Percentiles rank a stretch among this genome's conserved stretches.
Evolutionary conservation across 1,140 invertebrate genomes (phyloP).

Genomic region (Drosophila nikananu): DNA sequence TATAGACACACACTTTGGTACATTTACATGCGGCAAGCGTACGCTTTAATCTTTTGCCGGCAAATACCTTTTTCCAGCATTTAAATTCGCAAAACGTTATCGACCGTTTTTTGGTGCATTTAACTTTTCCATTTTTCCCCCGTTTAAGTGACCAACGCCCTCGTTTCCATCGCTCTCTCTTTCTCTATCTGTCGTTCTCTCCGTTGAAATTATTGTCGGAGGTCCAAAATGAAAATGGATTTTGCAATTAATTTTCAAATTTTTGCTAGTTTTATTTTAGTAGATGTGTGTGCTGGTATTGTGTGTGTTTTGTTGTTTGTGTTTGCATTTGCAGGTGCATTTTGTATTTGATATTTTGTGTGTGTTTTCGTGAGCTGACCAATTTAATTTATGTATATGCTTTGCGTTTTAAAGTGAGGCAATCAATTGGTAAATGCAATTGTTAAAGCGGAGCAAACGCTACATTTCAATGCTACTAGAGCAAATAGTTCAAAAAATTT

Average conservation of each 20-base stretch:
- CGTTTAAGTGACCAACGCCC: conserved; percentile 53
- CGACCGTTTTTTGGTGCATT: conserved; percentile 57
- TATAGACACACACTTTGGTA: neutral
- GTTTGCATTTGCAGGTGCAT: conserved; percentile 16
- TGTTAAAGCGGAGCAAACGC: conserved; percentile 12
- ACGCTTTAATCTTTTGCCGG: conserved; percentile 74
- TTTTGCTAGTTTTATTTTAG: conserved; percentile 15
- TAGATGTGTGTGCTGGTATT: neutral
- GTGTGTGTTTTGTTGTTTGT: conserved; percentile 1
- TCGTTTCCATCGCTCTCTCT: conserved; percentile 3
- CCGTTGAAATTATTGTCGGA: conserved; percentile 52
- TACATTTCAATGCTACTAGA: neutral
- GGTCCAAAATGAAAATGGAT: conserved; percentile 45
- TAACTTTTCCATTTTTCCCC: conserved; percentile 56
- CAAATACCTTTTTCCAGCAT: conserved; percentile 68
- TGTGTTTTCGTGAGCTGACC: neutral
- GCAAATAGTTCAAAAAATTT: too few species aligned
- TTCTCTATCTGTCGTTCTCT: neutral
- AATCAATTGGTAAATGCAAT: conserved; percentile 24
- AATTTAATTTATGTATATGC: conserved; percentile 35
- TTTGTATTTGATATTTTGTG: conserved; percentile 11
- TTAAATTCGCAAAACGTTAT: conserved; percentile 53
- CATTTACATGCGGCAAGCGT: conserved; percentile 26
- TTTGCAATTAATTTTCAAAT: conserved; percentile 50
- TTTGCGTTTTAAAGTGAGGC: conserved; percentile 21